phyloP scores from a whole-genome alignment of 2,888 invertebrate genomes.

The Habrosyne pyritoides region DNA sequence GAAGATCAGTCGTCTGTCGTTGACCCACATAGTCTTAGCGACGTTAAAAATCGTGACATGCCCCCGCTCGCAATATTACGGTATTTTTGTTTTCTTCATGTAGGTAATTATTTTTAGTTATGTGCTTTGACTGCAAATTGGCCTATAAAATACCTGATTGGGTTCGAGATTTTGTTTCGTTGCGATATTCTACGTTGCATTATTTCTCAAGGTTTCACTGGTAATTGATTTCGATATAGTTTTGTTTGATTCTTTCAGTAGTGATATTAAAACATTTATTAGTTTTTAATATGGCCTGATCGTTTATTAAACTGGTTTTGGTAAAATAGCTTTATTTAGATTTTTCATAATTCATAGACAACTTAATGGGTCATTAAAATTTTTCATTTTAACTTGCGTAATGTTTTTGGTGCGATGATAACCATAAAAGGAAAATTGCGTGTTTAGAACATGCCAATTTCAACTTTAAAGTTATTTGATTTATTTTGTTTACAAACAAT shows the following conservation, averaged over 20 bases:
- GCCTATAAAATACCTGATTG: slow-evolving; percentile 31
- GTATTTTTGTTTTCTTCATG: slow-evolving; percentile 42
- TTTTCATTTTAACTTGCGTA: not conserved
- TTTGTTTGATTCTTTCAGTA: not conserved
- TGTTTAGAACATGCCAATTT: not conserved
- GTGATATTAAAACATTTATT: not conserved
- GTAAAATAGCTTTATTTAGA: not conserved
- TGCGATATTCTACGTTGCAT: slow-evolving; percentile 8
- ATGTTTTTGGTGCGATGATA: not conserved
- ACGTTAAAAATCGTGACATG: slow-evolving; percentile 55
- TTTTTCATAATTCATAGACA: not conserved
- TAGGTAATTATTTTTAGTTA: slow-evolving; percentile 38
- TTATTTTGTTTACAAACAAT: not conserved
- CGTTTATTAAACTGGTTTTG: not conserved
- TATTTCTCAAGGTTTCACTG: slow-evolving; percentile 8
- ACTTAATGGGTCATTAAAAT: not conserved
- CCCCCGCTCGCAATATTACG: slow-evolving; percentile 38
- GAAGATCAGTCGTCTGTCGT: slow-evolving; percentile 48
- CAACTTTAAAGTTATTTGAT: not conserved
- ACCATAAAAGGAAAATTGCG: not conserved
- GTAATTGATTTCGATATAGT: slow-evolving; percentile 2
- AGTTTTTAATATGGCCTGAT: not conserved
- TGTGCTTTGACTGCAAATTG: slow-evolving; percentile 43
- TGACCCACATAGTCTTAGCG: slow-evolving; percentile 54
- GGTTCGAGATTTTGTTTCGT: slow-evolving; percentile 8